Conservation (phyloP, 2,113 vertebrate genomes). For the Suricata suricatta region DNA sequence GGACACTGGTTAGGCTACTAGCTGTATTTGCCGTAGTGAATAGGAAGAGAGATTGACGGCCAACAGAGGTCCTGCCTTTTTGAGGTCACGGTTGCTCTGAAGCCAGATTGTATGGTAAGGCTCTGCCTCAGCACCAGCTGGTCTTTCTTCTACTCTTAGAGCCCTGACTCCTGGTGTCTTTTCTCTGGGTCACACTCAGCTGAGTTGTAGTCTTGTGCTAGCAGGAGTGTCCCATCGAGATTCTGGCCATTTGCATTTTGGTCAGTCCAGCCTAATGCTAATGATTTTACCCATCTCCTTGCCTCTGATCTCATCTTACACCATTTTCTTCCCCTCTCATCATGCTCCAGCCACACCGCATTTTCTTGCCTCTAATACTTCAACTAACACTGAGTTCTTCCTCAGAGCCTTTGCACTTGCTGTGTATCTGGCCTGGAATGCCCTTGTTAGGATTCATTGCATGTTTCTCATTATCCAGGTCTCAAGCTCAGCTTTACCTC, state of each 20-base stretch:
- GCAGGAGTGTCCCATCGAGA: not conserved
- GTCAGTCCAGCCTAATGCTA: not conserved
- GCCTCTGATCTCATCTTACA: not conserved
- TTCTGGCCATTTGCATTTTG: not conserved
- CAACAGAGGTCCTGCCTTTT: not conserved
- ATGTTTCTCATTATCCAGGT: not conserved
- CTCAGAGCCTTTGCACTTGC: not conserved
- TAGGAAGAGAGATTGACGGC: not conserved
- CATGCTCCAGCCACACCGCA: not conserved
- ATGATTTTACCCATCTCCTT: not conserved
- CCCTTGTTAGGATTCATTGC: not conserved
- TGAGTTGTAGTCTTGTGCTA: not conserved
- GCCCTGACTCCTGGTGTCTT: not conserved
- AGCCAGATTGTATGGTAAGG: not conserved
- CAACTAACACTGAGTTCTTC: not conserved
- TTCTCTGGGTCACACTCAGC: not conserved
- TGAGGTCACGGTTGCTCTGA: not conserved
- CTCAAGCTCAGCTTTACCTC: not conserved
- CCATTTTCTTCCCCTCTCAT: not conserved
- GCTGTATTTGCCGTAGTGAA: not conserved
- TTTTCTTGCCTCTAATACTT: not conserved
- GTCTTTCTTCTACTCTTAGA: not conserved
- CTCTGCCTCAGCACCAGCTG: not conserved
- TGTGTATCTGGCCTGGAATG: not conserved
- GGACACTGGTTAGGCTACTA: not conserved